Conservation (phyloP, 2,113 vertebrate genomes). For the Chloropsis hardwickii region DNA sequence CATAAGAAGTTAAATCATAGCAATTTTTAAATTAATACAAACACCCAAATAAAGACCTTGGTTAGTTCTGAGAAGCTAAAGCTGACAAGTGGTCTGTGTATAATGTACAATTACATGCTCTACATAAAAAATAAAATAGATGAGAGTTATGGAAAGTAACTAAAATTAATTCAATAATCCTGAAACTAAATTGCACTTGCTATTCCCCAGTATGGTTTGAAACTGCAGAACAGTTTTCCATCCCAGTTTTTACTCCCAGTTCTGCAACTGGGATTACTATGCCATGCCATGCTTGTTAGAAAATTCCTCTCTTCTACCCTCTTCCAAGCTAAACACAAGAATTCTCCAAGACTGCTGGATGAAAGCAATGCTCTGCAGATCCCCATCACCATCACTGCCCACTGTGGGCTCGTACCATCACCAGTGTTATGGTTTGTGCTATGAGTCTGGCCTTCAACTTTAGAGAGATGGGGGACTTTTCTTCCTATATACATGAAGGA, state of each 20-base stretch:
- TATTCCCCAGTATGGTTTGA: not conserved
- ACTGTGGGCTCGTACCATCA: not conserved
- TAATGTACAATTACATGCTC: not conserved
- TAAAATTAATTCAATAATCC: not conserved
- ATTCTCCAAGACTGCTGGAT: not conserved
- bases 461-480: not conserved
- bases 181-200: not conserved
- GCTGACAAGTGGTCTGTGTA: not conserved
- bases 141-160: not conserved
- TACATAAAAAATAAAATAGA: not conserved
- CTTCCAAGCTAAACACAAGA: not conserved
- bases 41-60: not conserved
- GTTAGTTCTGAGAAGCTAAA: not conserved
- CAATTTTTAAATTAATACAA: not conserved
- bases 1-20: not conserved
- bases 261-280: not conserved
- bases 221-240: not conserved
- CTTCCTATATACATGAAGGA: not conserved
- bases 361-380: not conserved
- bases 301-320: not conserved
- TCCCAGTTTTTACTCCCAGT: not conserved
- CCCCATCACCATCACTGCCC: not conserved
- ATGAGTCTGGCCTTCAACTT: not conserved
- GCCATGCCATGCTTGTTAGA: not conserved
- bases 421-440: not conserved